phyloP scores from a whole-genome alignment of 2,113 vertebrate genomes.

The Cinclus mexicanus region DNA sequence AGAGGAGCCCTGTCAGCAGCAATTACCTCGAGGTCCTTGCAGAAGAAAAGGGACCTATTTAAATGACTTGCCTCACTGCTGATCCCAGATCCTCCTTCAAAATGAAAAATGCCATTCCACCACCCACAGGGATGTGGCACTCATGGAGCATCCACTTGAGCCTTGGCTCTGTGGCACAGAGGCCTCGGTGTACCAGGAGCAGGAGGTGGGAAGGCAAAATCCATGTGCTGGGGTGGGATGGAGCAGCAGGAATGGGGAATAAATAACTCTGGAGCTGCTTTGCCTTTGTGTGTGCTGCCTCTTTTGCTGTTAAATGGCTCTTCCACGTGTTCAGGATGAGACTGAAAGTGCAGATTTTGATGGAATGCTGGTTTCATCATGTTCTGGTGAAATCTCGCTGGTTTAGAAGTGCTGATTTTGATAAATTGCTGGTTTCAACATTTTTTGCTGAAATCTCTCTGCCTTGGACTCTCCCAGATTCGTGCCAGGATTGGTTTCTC shows the following conservation, averaged over 20 bases:
- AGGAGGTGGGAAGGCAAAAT: background rate
- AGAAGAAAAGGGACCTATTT: background rate
- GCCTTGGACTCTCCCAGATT: background rate
- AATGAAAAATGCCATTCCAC: background rate
- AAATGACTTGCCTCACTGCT: background rate
- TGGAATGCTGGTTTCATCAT: accelerated
- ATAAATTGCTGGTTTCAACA: background rate
- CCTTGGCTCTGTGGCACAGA: background rate
- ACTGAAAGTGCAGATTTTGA: background rate
- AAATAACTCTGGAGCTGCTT: background rate
- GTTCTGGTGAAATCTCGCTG: background rate
- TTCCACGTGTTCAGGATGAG: background rate
- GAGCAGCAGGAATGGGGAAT: background rate
- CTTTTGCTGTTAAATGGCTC: background rate
- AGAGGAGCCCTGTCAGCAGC: slow-evolving; percentile 7
- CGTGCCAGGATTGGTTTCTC: background rate
- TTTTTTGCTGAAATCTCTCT: background rate
- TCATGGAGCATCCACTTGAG: background rate
- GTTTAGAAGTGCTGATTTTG: background rate
- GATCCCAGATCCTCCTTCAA: background rate
- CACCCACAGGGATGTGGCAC: background rate
- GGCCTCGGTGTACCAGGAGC: background rate
- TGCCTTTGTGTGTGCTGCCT: accelerated
- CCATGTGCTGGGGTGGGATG: background rate
- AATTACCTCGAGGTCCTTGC: background rate